These are phyloP conservation scores for Cheilosia pagana DNA, from an alignment of 2,888 invertebrate species.

Conservation along the genomic window DNA sequence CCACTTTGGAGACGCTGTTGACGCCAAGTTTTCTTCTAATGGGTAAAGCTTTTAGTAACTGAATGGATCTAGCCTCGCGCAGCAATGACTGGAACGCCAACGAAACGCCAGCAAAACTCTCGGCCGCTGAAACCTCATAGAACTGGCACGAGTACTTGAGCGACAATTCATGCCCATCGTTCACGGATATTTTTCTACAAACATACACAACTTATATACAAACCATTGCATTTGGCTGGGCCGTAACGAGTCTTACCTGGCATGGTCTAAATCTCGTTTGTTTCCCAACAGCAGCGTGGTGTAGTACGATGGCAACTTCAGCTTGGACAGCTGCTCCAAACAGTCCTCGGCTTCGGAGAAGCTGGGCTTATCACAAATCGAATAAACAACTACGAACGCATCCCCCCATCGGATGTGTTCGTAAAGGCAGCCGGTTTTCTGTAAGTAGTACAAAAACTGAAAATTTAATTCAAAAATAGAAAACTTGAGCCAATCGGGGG, in stretches of 20 bases:
- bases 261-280: slow-evolving; percentile 91
- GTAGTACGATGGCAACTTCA: slow-evolving; percentile 90
- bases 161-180: slow-evolving; percentile 91
- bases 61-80: slow-evolving; percentile 90
- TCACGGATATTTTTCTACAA: slow-evolving; percentile 89
- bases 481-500: slow-evolving; percentile 19
- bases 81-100: slow-evolving; percentile 91
- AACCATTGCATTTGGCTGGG: background rate
- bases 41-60: slow-evolving; percentile 87
- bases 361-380: slow-evolving; percentile 90
- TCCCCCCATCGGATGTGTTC: slow-evolving; percentile 93
- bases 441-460: slow-evolving; percentile 70
- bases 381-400: slow-evolving; percentile 92
- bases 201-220: slow-evolving; percentile 75
- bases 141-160: slow-evolving; percentile 91
- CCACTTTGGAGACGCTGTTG: slow-evolving; percentile 90
- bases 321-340: slow-evolving; percentile 88
- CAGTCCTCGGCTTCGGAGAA: slow-evolving; percentile 90
- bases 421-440: slow-evolving; percentile 89
- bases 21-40: slow-evolving; percentile 90
- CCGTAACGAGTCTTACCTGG: slow-evolving; percentile 85
- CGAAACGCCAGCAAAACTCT: slow-evolving; percentile 91
- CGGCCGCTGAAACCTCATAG: slow-evolving; percentile 93
- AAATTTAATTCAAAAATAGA: slow-evolving; percentile 63
- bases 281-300: slow-evolving; percentile 91